Evolutionary conservation across 2,113 vertebrate genomes (phyloP), one percentile per base, ranked within the genome.

Genomic region (Callopanchax toddi): DNA sequence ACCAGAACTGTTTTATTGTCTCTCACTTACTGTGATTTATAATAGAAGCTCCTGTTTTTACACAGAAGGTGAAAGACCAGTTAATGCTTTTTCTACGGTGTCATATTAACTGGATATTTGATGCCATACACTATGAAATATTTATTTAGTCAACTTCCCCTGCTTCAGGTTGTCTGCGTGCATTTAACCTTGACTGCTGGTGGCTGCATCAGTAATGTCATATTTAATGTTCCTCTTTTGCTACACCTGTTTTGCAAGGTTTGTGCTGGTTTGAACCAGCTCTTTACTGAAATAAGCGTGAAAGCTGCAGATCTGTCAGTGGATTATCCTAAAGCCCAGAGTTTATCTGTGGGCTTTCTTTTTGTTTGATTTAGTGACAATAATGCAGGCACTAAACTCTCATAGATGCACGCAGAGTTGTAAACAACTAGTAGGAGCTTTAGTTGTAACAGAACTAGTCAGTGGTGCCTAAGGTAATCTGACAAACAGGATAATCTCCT

Each of bases 401-500:
- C 22, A 18, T 9, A 9, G 20, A 49, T 21, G 6, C 43, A 17
- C 17, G 15, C 11, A 37, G 11, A 21, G 37, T 44, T 18, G 34
- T 43, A 56, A 46, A 57, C 26, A 44, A 50, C 44, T 4, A 17
- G 44, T 32, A 60, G 2, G 18, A 26, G 1, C 16, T 17, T 16
- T 3, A 50, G 61, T 70, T 54, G n/a, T 15, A 66, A 46, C 21
- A 8, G 53, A 53, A 10, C 23, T 64, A 53, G 7, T 67, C 50
- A 15, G 49, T 67, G 46, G 76, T 22, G 56, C 29, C 17, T 46
- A 29, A 32, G 56, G 43, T 78, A 67, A 78, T 83, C 78, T 56
- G 70, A 67, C 48, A 78, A 71, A 78, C 64, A 42, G 44, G 72
- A 83, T 89, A 81, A 90, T 85, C 85, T 79, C 3, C 4, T 32